A percentile compares a stretch with the other conserved stretches of the same genome.
Evolutionary conservation across 53 echinoderm and acorn worm genomes (phyloP).

Genomic region (Antedon mediterranea): DNA sequence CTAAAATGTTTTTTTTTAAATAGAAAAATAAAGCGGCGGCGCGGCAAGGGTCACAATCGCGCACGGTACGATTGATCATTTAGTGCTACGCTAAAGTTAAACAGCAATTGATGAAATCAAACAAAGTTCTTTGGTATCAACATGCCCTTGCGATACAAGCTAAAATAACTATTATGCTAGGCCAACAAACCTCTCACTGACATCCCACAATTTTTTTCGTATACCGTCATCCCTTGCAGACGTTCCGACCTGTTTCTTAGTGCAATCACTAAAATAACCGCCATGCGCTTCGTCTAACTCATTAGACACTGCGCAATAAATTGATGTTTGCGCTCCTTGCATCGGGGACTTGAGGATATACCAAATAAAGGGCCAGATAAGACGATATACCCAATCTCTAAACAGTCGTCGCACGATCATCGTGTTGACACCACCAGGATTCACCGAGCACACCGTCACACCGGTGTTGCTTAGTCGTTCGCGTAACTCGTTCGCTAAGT

Average conservation of each 20-base stretch:
- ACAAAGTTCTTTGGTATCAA: too few relatives aligned
- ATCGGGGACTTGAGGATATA: neutral
- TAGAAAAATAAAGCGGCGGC: too few relatives aligned
- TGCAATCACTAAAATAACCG: constrained; percentile 52
- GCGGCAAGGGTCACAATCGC: too few relatives aligned
- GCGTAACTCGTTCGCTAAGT: neutral
- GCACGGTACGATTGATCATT: too few relatives aligned
- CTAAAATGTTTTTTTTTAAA: too few relatives aligned
- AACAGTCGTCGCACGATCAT: neutral
- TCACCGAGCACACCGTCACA: neutral
- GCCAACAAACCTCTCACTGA: constrained; percentile 50
- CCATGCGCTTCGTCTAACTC: constrained; percentile 35
- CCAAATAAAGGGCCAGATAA: constrained; percentile 1
- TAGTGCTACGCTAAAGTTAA: too few relatives aligned
- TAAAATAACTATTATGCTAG: neutral
- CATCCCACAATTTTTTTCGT: constrained; percentile 47
- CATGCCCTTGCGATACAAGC: too few relatives aligned
- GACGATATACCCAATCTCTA: neutral
- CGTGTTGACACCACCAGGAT: constrained; percentile 1
- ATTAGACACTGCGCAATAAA: constrained; percentile 37
- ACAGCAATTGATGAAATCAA: too few relatives aligned
- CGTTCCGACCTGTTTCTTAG: constrained; percentile 3
- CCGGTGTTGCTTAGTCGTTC: neutral
- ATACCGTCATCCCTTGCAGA: constrained; percentile 41
- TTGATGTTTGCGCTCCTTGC: constrained; percentile 50